Base-by-base conservation (phyloP, 1,140 invertebrate species). In the Dufourea novaeangliae region DNA sequence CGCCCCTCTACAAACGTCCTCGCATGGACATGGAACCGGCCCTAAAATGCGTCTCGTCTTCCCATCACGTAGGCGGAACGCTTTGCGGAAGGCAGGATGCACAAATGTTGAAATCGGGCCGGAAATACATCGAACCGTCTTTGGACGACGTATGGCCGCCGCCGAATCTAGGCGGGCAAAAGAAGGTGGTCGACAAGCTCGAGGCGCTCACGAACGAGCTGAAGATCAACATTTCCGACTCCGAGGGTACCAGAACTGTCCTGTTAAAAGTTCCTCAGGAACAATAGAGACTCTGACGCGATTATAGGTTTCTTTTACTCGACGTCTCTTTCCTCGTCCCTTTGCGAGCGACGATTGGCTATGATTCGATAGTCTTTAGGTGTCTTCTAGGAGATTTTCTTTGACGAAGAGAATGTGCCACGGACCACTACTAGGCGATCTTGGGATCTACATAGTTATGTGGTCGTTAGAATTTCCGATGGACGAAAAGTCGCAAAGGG, bases 111-210 rank as follows among this genome's bases (percentile, higher is more conserved):
- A 88, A 87, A 12, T n/a, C 73, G 4, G 66, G 17, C 10, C 85
- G 84, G 34, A 86, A 89, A 25, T 92, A 90, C 68, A 91, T 92
- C 34, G 91, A 92, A 27, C 91, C 92, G 12, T 90, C 91, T 1
- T 70, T 92, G 32, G 92, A 93, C 67, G 92, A 93, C 62, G 87
- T 89, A 17, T 92, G 91, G 91, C 92, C 92, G 5, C 91, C 92
- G 5, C 86, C 91, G 73, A 86, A 88, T 61, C 71, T 80, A 37
- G 83, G 83, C 41, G 79, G 29, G 0, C 57, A 78, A 44, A 71
- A 66, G 7, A 86, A 83, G 70, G 70, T 87, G n/a, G 75, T 80
- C 37, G 88, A 90, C 57, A 90, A 89, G 56, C 78, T 90, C 39
- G 88, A 90, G 37, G 68, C 83, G 6, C 62, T 91, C 11, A 85